These are phyloP conservation scores for Rotaria sp. DNA, from an alignment of 2,888 invertebrate species.

Conservation along the genomic window DNA sequence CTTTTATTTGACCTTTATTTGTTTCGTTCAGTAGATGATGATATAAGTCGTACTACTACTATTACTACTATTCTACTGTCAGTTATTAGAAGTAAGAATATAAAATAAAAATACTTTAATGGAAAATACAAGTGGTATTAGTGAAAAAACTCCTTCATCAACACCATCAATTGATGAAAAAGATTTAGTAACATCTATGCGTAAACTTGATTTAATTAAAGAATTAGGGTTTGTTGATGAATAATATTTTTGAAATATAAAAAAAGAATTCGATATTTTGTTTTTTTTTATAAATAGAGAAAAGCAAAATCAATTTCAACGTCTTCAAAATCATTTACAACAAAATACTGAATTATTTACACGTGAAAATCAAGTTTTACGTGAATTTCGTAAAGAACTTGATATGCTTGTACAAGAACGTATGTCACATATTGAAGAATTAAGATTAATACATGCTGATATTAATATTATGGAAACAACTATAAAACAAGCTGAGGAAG, in stretches of 20 bases:
- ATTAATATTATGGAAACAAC: slow-evolving; percentile 95
- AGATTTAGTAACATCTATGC: not conserved
- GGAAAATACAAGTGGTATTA: not conserved
- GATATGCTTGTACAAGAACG: slow-evolving; percentile 89
- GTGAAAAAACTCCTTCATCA: not conserved
- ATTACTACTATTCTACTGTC: not conserved
- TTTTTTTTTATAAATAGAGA: not conserved
- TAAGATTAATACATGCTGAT: slow-evolving; percentile 92
- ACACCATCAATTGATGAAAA: not conserved
- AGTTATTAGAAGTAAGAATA: not conserved
- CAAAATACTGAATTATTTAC: not conserved
- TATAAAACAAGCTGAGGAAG: slow-evolving; percentile 91
- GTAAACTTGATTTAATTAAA: slow-evolving; percentile 29
- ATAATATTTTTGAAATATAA: not conserved
- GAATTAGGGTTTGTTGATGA: not conserved
- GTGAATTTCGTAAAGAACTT: slow-evolving; percentile 86
- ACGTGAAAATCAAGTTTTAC: slow-evolving; percentile 76
- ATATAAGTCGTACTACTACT: not conserved
- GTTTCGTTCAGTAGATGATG: not conserved
- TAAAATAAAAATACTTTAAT: not conserved
- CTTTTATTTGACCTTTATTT: not conserved
- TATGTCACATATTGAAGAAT: slow-evolving; percentile 90
- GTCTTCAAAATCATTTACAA: not conserved
- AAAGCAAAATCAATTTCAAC: slow-evolving; percentile 22
- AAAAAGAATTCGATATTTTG: too few species aligned